Base-by-base conservation (phyloP, 1,140 invertebrate species). In the Battus philenor region DNA sequence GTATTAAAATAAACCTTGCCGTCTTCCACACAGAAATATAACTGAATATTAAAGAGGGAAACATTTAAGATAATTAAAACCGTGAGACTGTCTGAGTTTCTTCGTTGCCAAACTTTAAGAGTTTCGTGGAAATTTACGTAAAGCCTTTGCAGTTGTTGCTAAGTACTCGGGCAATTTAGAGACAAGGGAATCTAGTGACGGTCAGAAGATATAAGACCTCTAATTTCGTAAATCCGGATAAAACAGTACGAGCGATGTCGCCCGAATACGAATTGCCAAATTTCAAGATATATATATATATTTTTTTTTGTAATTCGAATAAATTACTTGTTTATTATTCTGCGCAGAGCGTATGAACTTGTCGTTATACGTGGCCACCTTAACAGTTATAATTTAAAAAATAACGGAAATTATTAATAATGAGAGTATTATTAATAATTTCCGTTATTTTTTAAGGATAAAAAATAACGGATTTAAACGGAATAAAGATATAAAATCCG, bases 51-150 rank as follows among this genome's bases (percentile, higher is more conserved):
- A 38, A 38, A 11, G 22, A 38, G 13, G 12, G 34, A 36, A 22
- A 9, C 34, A 11, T 38, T 38, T 38, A 24, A 26, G 34, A 38
- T 38, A 38, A 38, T 38, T 38, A 38, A 38, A 38, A 38, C 20
- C 34, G 34, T 26, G 22, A 6, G 34, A 38, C 34, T 20, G 34
- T 13, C 32, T 34, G 32, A 38, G 34, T 38, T 38, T 29, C 26
- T 29, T 34, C 32, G 32, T 34, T 38, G 34, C 10, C 18, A 38
- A 38, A 22, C 20, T 38, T 38, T 38, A 12, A 38, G 33, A 36
- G 34, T 38, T 38, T 26, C 34, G 10, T 38, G 11, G 20, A 38
- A 38, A 38, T 38, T 38, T 13, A 26, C 34, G 34, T 15, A 34
- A 34, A 38, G 20, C 12, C 34, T 38, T 24, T 22, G 10, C 34